A percentile compares a stretch with the other conserved stretches of the same genome.
phyloP scores from a whole-genome alignment of 2,888 invertebrate genomes.

The Cinara cedri region DNA sequence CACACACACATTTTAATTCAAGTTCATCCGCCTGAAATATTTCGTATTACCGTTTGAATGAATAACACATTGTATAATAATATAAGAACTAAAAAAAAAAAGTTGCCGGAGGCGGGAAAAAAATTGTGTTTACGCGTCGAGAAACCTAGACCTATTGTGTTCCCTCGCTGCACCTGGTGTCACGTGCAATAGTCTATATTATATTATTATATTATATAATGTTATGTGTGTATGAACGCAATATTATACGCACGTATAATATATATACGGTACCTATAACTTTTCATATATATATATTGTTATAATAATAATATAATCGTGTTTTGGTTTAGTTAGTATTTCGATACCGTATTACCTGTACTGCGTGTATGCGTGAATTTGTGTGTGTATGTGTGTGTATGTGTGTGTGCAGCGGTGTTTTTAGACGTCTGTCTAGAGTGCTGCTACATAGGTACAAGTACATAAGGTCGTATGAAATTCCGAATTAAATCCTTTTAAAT shows the following conservation, averaged over 20 bases:
- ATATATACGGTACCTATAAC: neutral
- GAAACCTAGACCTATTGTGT: conserved; percentile 31
- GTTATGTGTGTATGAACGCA: neutral
- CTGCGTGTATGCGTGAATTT: too few relatives aligned
- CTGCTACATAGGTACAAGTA: neutral
- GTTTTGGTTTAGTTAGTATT: conserved; percentile 1
- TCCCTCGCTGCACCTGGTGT: neutral
- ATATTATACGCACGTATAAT: too few relatives aligned
- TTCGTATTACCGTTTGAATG: too few relatives aligned
- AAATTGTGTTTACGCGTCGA: neutral
- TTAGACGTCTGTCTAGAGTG: neutral
- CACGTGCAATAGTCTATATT: conserved; percentile 13
- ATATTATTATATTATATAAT: conserved; percentile 4
- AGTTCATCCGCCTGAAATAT: too few relatives aligned
- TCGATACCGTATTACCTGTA: neutral
- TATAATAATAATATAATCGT: neutral
- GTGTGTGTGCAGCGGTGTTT: neutral
- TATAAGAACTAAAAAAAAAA: neutral
- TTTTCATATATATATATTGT: neutral
- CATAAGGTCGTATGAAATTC: conserved; percentile 9
- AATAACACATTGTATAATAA: too few relatives aligned
- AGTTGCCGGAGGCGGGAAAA: neutral
- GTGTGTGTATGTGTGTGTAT: neutral
- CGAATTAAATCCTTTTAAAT: conserved; percentile 39
- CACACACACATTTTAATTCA: too few relatives aligned